Evolutionary conservation across 2,888 invertebrate species (phyloP).

Genomic region (Choreutis nemorana): DNA sequence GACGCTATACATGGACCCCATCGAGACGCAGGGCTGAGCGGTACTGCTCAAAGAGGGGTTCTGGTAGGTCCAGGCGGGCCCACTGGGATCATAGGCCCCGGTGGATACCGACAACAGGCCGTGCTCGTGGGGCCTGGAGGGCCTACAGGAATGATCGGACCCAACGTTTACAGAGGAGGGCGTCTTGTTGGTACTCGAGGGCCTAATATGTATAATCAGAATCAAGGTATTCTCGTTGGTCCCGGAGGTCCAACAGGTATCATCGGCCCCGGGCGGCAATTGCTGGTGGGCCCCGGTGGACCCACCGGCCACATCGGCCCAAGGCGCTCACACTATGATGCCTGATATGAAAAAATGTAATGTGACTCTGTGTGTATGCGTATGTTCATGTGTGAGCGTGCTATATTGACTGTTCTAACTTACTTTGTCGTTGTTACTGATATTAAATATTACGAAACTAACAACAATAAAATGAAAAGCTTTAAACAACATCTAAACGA

Average conservation of each 20-base stretch:
- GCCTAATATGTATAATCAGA: no score
- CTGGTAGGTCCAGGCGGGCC: conserved; percentile 57
- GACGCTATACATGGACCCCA: conserved; percentile 13
- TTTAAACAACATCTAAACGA: no score
- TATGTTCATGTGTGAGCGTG: no score
- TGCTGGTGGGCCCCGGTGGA: conserved; percentile 45
- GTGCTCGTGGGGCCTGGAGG: conserved; percentile 42
- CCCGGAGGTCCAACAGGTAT: conserved; percentile 33
- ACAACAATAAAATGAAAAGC: no score
- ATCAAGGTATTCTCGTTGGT: conserved; percentile 34
- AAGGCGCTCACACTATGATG: no score
- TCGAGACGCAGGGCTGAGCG: conserved; percentile 8
- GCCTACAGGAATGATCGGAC: conserved; percentile 47
- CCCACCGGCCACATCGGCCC: conserved; percentile 25
- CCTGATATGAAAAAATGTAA: no score
- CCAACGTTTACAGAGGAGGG: conserved; percentile 15
- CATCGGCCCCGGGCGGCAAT: conserved; percentile 7
- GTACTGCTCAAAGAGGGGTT: conserved; percentile 22
- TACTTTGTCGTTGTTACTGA: no score
- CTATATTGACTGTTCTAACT: no score
- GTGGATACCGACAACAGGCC: conserved; percentile 7
- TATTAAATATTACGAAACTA: no score
- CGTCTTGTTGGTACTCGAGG: no score
- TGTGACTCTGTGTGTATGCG: no score
- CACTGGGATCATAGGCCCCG: conserved; percentile 42